Percentiles rank a stretch among this genome's conserved stretches.
Evolutionary conservation across 2,888 invertebrate genomes (phyloP).

Genomic region (Exephanes ischioxanthus): DNA sequence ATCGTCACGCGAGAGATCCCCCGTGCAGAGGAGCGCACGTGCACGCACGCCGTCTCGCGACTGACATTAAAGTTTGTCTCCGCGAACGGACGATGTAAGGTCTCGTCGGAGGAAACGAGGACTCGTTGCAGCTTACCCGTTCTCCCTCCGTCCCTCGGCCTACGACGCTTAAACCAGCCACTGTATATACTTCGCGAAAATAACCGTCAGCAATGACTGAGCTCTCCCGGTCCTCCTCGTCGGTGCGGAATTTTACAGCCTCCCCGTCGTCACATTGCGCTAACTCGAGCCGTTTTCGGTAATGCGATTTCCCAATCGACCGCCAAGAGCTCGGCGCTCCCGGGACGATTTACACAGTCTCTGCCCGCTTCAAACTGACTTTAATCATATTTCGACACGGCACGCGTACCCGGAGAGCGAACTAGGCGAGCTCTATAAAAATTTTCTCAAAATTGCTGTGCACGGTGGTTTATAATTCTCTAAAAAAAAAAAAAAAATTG

Average conservation of each 20-base stretch:
- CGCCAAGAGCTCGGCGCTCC: slow-evolving; percentile 1
- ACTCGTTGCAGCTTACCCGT: slow-evolving; percentile 10
- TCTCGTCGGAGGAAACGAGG: slow-evolving; percentile 12
- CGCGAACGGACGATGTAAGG: slow-evolving; percentile 38
- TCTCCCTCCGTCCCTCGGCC: background rate
- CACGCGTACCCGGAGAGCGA: background rate
- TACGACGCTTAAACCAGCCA: background rate
- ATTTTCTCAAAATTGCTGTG: background rate
- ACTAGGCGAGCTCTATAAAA: background rate
- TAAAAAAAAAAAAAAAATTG: background rate
- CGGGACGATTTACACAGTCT: slow-evolving; percentile 29
- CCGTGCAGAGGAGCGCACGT: background rate
- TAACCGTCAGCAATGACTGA: background rate
- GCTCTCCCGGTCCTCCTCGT: background rate
- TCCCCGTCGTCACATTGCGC: slow-evolving; percentile 21
- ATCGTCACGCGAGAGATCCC: slow-evolving; percentile 5
- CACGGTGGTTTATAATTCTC: too few species aligned
- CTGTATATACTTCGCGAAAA: background rate
- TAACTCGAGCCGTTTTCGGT: slow-evolving; percentile 48
- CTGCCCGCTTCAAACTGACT: background rate
- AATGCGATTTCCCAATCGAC: slow-evolving; percentile 40
- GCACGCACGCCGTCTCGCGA: slow-evolving; percentile 17
- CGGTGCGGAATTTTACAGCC: slow-evolving; percentile 9
- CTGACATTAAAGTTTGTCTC: slow-evolving; percentile 22
- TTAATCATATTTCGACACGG: slow-evolving; percentile 38